These are phyloP conservation scores for Syrmaticus mikado DNA, from an alignment of 2,113 vertebrate species.

Conservation along the genomic window DNA sequence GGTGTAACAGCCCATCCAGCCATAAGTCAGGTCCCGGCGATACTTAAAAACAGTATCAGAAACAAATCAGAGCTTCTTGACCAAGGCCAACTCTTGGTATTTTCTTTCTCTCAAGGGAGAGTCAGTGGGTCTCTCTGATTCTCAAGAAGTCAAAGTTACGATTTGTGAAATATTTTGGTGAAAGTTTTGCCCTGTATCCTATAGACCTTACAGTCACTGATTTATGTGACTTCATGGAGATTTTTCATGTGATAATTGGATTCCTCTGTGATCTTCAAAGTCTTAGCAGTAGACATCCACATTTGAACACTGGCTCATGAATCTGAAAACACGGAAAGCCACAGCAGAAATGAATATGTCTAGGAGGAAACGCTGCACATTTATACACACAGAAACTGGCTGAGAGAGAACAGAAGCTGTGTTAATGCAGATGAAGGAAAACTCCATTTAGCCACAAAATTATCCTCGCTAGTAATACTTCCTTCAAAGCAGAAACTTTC, in stretches of 20 bases:
- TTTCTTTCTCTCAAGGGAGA: background rate
- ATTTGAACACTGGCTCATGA: background rate
- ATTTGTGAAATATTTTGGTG: background rate
- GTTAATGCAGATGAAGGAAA: background rate
- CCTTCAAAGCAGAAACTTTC: constrained; percentile 25
- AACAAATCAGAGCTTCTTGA: background rate
- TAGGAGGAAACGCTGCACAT: background rate
- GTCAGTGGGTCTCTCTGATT: fast-evolving
- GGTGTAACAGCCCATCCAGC: constrained; percentile 2
- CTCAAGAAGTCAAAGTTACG: background rate
- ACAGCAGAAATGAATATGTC: background rate
- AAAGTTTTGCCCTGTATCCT: background rate
- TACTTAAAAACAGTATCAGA: background rate
- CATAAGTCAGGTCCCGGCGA: constrained; percentile 2
- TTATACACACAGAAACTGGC: background rate
- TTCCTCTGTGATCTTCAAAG: background rate
- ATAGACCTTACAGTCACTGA: background rate
- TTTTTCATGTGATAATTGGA: background rate
- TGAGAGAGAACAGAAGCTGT: background rate
- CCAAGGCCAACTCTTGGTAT: background rate
- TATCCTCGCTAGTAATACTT: background rate
- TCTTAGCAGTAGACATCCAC: background rate
- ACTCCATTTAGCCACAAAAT: background rate
- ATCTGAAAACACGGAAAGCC: background rate
- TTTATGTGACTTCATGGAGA: background rate